phyloP scores from a whole-genome alignment of 2,113 vertebrate species.

The Mormoops blainvillei region DNA sequence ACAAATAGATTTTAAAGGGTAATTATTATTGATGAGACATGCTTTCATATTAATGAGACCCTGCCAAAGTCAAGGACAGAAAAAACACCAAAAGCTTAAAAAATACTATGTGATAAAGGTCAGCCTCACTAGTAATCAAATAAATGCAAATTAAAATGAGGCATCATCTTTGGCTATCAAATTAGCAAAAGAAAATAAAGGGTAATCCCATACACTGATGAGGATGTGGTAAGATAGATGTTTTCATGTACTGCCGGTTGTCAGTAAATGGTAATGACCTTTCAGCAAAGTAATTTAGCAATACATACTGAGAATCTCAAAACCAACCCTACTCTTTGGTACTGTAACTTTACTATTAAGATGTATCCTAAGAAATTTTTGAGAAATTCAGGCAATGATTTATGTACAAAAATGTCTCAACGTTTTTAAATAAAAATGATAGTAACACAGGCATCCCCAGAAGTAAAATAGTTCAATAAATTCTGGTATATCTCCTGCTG shows the following conservation, averaged over 20 bases:
- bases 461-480: not conserved
- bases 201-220: not conserved
- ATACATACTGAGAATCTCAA: not conserved
- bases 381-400: not conserved
- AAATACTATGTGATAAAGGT: slow-evolving; percentile 27
- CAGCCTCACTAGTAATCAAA: slow-evolving; percentile 55
- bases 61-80: not conserved
- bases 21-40: not conserved
- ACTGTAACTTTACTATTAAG: not conserved
- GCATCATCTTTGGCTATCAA: slow-evolving; percentile 63
- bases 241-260: slow-evolving; percentile 9
- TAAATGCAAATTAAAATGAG: slow-evolving; percentile 67
- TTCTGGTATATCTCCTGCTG: not conserved
- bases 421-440: not conserved
- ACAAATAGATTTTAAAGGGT: not conserved
- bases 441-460: not conserved
- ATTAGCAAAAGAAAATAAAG: slow-evolving; percentile 61
- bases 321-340: not conserved
- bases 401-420: not conserved
- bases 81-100: slow-evolving; percentile 8
- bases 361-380: not conserved
- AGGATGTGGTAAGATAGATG: slow-evolving; percentile 63
- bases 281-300: not conserved
- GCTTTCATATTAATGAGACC: not conserved
- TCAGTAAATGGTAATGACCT: not conserved